Conservation (phyloP, 2,113 vertebrate species). For the Catharus minimus region DNA sequence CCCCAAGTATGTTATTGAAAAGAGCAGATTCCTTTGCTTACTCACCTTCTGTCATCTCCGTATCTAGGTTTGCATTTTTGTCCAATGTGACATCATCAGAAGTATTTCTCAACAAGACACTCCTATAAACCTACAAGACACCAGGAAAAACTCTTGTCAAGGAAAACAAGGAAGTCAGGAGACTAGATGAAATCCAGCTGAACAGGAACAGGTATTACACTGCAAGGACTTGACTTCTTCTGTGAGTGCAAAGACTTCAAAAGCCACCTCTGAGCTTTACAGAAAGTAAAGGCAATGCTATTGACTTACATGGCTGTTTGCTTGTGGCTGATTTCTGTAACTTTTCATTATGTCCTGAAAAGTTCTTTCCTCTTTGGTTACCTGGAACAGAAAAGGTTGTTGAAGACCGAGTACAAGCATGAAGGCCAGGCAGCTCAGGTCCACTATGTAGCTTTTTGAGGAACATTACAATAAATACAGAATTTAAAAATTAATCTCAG, state of each 20-base stretch:
- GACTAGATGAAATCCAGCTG: background rate
- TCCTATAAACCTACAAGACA: conserved; percentile 88
- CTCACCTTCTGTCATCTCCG: conserved; percentile 67
- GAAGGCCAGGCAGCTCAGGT: background rate
- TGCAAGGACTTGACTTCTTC: background rate
- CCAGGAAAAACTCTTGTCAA: background rate
- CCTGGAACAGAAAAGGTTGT: conserved; percentile 67
- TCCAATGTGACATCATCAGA: conserved; percentile 28
- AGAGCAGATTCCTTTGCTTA: background rate
- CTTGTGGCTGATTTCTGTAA: conserved; percentile 96
- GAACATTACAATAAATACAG: background rate
- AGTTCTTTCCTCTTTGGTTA: conserved; percentile 91
- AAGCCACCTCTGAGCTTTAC: background rate
- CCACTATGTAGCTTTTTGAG: background rate
- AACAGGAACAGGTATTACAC: background rate
- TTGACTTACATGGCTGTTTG: conserved; percentile 90
- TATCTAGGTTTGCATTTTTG: conserved; percentile 75
- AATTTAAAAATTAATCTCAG: background rate
- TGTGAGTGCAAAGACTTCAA: background rate
- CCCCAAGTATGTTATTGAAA: background rate
- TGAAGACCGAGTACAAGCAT: background rate
- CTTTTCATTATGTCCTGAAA: conserved; percentile 99
- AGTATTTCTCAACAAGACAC: conserved; percentile 83
- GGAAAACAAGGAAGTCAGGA: background rate
- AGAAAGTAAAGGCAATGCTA: background rate